Base-by-base conservation (phyloP, 2,888 invertebrate genomes). In the Luffia ferchaultella region DNA sequence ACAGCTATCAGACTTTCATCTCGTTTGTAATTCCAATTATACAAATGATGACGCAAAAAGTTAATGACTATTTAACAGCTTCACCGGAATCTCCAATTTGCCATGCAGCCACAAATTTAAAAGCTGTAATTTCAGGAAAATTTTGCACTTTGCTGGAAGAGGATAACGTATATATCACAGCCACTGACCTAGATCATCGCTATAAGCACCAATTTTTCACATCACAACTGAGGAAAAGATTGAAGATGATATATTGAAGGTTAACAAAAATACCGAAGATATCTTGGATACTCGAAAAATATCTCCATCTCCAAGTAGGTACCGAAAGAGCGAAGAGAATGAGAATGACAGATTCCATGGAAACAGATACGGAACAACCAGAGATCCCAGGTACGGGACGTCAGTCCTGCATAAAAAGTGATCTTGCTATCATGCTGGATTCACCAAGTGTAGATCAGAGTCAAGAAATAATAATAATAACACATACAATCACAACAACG, bases 181-280 rank as follows among this genome's bases (percentile, higher is more conserved):
- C 59, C 46, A 60, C 58, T 46, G 59, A 57, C 52, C 55, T 60
- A 57, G 62, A 61, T 54, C 58, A 59, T 57, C 58, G 61, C 55
- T 62, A 60, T 56, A 62, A 60, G 54, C 53, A 61, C 48, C 58
- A 56, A 52, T 54, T 55, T 57, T 54, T 53, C 48, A 57, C 57
- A 55, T 19, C 46, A 46, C 20, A 9, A 46, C 18, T 52, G 58
- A 58, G 42, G 58, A 59, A 57, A 58, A 60, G 50, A 57, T 55
- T 52, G 55, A 57, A 57, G 57, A 55, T 40, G 52, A 58, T 41
- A 54, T 52, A 46, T 51, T 56, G 40, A 54, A 45, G 42, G 20
- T 46, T 44, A 2, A 43, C 43, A 43, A 17, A 43, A 43, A 43
- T 17, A n/a, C 43, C 43, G 43, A 43, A 3, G 45, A 44, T 44